A percentile compares a stretch with the other conserved stretches of the same genome.
Evolutionary conservation across 2,113 vertebrate genomes (phyloP).

Genomic region (Scomber colias): DNA sequence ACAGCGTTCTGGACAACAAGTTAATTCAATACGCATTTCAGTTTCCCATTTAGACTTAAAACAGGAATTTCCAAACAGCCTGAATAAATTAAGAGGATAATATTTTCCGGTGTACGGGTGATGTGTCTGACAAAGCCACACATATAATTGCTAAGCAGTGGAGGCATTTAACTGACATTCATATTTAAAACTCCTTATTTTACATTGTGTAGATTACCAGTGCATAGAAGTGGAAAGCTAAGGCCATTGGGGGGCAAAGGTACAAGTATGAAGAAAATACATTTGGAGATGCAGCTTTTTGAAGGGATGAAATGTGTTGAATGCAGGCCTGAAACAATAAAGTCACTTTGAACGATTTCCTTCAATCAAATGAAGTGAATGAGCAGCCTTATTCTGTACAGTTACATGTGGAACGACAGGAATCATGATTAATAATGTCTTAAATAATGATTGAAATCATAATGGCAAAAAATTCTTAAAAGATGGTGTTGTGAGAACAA

Average conservation of each 20-base stretch:
- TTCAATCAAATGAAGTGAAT: slow-evolving; percentile 12
- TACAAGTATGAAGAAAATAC: slow-evolving; percentile 40
- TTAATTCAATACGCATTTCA: slow-evolving; percentile 56
- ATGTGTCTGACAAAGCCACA: slow-evolving; percentile 69
- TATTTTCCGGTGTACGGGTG: slow-evolving; percentile 73
- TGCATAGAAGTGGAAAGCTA: slow-evolving; percentile 86
- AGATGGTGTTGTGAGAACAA: slow-evolving; percentile 27
- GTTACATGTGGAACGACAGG: neutral
- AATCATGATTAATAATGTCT: slow-evolving; percentile 3
- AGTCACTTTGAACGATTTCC: neutral
- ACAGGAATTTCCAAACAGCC: slow-evolving; percentile 61
- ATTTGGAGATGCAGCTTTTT: slow-evolving; percentile 8
- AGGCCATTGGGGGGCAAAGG: slow-evolving; percentile 69
- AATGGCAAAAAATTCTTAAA: slow-evolving; percentile 37
- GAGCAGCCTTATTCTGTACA: slow-evolving; percentile 50
- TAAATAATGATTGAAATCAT: slow-evolving; percentile 19
- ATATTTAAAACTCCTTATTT: slow-evolving; percentile 65
- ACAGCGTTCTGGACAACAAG: slow-evolving; percentile 77
- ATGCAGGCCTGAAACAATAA: slow-evolving; percentile 22
- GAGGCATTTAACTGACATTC: slow-evolving; percentile 69
- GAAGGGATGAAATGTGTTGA: slow-evolving; percentile 35
- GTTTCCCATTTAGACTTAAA: slow-evolving; percentile 40
- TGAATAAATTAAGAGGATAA: slow-evolving; percentile 78
- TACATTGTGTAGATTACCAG: slow-evolving; percentile 65
- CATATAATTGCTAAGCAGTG: slow-evolving; percentile 67